Evolutionary conservation across 2,113 vertebrate species (phyloP).

Genomic region (Fukomys damarensis): DNA sequence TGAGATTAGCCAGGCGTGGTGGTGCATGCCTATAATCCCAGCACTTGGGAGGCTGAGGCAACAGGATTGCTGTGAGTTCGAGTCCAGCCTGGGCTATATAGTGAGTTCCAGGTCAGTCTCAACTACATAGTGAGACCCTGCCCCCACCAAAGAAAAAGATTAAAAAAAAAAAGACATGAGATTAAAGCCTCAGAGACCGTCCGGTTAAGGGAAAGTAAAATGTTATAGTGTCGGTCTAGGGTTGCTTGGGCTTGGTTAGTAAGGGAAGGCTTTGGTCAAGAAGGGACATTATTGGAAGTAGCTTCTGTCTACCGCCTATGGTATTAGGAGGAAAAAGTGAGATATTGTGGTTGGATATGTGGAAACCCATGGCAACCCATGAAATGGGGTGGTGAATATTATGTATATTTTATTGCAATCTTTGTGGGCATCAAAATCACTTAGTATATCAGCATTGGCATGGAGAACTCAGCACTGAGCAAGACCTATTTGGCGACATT

Average conservation of each 20-base stretch:
- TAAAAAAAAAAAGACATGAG: background rate
- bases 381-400: accelerated
- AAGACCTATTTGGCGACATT: background rate
- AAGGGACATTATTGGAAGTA: background rate
- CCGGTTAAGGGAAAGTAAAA: background rate
- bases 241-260: background rate
- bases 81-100: no score
- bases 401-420: background rate
- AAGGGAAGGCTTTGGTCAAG: background rate
- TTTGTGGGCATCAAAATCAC: background rate
- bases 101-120: no score
- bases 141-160: no score
- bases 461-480: no score
- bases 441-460: background rate
- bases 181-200: background rate
- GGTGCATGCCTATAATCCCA: no score
- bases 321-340: background rate
- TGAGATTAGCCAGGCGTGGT: no score
- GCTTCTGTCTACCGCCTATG: background rate
- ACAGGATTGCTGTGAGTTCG: no score
- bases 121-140: no score
- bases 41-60: no score
- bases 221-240: background rate
- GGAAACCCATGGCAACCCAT: no score
- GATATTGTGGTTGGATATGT: background rate